Base-by-base conservation (phyloP, 1,140 invertebrate species). In the Nomia melanderi region DNA sequence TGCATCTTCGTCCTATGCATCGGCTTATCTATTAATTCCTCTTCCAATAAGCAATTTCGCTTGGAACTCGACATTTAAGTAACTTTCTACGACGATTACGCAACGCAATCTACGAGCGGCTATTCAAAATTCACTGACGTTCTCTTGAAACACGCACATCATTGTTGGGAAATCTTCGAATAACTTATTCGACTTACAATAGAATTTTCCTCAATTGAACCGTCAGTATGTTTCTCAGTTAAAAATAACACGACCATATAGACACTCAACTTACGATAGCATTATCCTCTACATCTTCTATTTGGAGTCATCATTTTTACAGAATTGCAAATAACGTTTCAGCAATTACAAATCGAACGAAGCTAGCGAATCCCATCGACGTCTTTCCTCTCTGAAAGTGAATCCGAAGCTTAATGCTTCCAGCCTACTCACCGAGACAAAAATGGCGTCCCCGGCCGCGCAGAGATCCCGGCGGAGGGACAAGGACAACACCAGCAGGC, bases 401-500 rank as follows among this genome's bases (percentile, higher is more conserved):
- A n/a, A n/a, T n/a, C n/a, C n/a, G 47, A 50, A 50, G n/a, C n/a
- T 50, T 50, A 50, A n/a, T n/a, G 47, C n/a, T 6, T 5, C 6
- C 4, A 8, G 47, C 6, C 47, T 20, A 17, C 8, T n/a, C 4
- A 50, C 20, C 17, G 12, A 23, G 25, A 29, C 17, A 29, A 25
- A 20, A 59, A 47, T 4, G 29, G 31, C n/a, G 39, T 33, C 12
- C 33, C 23, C 11, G 31, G 27, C 17, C 14, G n/a, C n/a, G 0
- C 25, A 17, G 29, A 29, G 33, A 57, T 33, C 3, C n/a, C 25
- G 39, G 20, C 17, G 17, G 39, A 5, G 20, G 6, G 17, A 33
- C 60, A 36, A 36, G 59, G 39, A 74, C 29, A 70, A 31, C 63
- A 47, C 7, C 62, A 73, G 31, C 50, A 71, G 85, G 75, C 78